These are phyloP conservation scores for Leucozona laternaria DNA, from an alignment of 2,888 invertebrate species.

Conservation along the genomic window DNA sequence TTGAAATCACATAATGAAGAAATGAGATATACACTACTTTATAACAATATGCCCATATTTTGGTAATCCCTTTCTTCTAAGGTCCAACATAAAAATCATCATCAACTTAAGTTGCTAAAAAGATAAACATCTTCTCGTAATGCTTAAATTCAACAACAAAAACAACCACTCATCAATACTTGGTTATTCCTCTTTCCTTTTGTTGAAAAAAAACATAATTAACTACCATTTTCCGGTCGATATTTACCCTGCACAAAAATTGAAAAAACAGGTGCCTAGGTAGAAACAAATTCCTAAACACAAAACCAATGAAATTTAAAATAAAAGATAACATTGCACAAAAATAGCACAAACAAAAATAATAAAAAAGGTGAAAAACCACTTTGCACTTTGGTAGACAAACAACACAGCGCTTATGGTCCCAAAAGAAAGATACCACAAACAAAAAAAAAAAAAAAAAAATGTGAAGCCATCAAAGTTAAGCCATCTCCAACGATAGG, in stretches of 20 bases:
- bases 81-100: too few relatives aligned
- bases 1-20: too few relatives aligned
- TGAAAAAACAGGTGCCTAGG: not conserved
- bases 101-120: too few relatives aligned
- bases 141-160: too few relatives aligned
- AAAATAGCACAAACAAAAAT: conserved; percentile 41
- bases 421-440: conserved; percentile 28
- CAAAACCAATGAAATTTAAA: conserved; percentile 44
- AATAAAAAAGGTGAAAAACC: conserved; percentile 53
- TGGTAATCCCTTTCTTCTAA: too few relatives aligned
- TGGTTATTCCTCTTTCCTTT: too few relatives aligned
- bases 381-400: conserved; percentile 55
- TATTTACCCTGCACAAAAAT: too few relatives aligned
- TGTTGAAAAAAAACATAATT: not conserved
- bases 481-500: conserved; percentile 41
- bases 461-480: conserved; percentile 48
- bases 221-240: not conserved
- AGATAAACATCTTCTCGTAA: too few relatives aligned
- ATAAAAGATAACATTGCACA: conserved; percentile 33
- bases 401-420: conserved; percentile 10
- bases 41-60: too few relatives aligned
- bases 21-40: too few relatives aligned
- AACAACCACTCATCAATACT: too few relatives aligned
- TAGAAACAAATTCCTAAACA: conserved; percentile 23
- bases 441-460: conserved; percentile 19